Base-by-base conservation (phyloP, 1,140 invertebrate genomes). In the Mactra quadrangularis region DNA sequence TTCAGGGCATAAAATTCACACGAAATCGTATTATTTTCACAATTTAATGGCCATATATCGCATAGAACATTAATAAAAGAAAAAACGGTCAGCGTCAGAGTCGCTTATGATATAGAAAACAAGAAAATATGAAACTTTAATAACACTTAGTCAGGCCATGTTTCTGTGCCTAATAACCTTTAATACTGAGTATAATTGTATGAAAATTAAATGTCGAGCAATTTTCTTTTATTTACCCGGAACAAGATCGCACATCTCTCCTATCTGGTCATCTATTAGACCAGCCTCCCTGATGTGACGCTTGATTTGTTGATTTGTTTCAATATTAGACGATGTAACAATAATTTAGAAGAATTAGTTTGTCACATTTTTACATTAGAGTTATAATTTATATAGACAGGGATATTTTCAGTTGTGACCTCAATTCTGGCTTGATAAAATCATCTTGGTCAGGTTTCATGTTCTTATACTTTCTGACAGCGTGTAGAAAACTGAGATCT, bases 21-120 rank as follows among this genome's bases (percentile, higher is more conserved):
- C 57, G 72, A 60, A 75, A 75, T 68, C 57, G 72, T 53, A 75
- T 75, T 75, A 75, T 75, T 75, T 75, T 75, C 57, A 75, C 52
- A 55, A 60, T 29, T 75, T 57, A 75, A 59, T 57, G 38, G 72
- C 72, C 53, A 11, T 31, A 33, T 75, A 57, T 75, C 72, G 72
- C 55, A 75, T 75, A 75, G 59, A 75, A 60, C 72, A 75, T 75
- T 75, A 60, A 75, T 75, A 75, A 75, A 75, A 41, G 35, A 11
- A 45, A 72, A 60, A 75, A 75, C 47, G 47, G 60, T 57, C 53
- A 38, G 53, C 29, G 38, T 75, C 72, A 31, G 57, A 31, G 72
- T 38, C 50, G 72, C 72, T 75, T 75, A 75, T 60, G 72, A 75
- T 75, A 75, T 57, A 29, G n/a, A 75, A 55, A 75, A 60, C 3